Evolutionary conservation across 2,888 invertebrate species (phyloP).

Genomic region (Oligia strigilis): DNA sequence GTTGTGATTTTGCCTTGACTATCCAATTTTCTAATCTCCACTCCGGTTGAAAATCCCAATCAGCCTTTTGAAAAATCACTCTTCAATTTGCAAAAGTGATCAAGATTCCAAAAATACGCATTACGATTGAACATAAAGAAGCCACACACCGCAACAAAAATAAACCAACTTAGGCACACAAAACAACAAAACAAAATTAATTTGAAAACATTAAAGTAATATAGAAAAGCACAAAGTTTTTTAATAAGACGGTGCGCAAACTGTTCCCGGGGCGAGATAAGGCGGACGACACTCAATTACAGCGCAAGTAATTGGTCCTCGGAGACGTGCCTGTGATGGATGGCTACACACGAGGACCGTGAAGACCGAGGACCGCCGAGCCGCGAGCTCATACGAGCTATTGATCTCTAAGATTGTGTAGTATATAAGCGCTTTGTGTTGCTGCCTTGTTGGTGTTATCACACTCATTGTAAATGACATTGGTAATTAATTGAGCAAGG

Average conservation of each 20-base stretch:
- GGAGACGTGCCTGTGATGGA: conserved; percentile 58
- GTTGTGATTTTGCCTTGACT: background rate
- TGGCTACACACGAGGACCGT: conserved; percentile 24
- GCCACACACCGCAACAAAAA: conserved; percentile 13
- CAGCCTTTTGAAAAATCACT: background rate
- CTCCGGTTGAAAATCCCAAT: background rate
- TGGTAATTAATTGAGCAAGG: conserved; percentile 7
- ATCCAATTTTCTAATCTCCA: background rate
- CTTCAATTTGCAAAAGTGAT: background rate
- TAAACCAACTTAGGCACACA: conserved; percentile 5
- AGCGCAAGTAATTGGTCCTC: conserved; percentile 59
- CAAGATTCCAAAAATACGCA: background rate
- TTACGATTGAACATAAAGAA: background rate
- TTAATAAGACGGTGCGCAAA: conserved; percentile 52
- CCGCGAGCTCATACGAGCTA: conserved; percentile 10
- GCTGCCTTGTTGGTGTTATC: background rate
- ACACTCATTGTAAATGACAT: background rate
- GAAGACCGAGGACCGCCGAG: conserved; percentile 1
- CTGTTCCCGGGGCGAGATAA: conserved; percentile 39
- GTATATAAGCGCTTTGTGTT: background rate
- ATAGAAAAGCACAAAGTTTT: conserved; percentile 57
- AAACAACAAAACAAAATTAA: conserved; percentile 55
- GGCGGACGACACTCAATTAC: conserved; percentile 62
- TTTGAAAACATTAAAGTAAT: conserved; percentile 53
- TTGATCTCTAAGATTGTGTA: conserved; percentile 36